Percentiles rank a stretch among this genome's conserved stretches.
These are phyloP conservation scores for Abscondita cerata DNA, from an alignment of 2,888 invertebrate genomes.

Conservation along the genomic window DNA sequence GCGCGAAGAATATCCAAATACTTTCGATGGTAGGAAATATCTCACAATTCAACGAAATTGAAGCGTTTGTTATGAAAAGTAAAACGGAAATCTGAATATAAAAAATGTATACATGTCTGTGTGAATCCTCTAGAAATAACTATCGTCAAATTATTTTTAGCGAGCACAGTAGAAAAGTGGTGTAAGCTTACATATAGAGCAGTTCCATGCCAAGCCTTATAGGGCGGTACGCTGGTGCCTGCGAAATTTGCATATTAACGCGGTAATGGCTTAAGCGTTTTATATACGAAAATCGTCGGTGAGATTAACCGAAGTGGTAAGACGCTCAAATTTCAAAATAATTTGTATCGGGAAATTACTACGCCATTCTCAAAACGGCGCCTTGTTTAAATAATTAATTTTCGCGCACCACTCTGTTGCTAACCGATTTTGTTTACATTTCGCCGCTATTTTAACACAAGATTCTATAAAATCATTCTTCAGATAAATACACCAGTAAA, in stretches of 20 bases:
- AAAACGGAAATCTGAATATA: constrained; percentile 55
- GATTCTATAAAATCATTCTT: neutral
- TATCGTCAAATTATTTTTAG: constrained; percentile 58
- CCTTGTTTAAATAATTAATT: constrained; percentile 18
- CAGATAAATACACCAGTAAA: too few relatives aligned
- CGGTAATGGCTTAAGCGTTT: constrained; percentile 39
- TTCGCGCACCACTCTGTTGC: constrained; percentile 25
- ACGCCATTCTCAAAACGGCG: constrained; percentile 17
- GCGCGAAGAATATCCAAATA: too few relatives aligned
- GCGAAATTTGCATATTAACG: constrained; percentile 49
- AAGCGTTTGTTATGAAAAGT: constrained; percentile 35
- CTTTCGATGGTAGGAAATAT: too few relatives aligned
- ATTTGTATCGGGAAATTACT: neutral
- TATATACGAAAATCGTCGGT: constrained; percentile 24
- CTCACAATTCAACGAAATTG: too few relatives aligned
- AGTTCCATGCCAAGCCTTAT: constrained; percentile 60
- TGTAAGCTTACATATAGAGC: constrained; percentile 60
- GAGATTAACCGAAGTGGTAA: constrained; percentile 7
- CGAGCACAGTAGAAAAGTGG: constrained; percentile 58
- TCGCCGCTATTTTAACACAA: neutral
- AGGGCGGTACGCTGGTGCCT: constrained; percentile 57
- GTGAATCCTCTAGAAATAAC: constrained; percentile 58
- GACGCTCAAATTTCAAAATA: constrained; percentile 18
- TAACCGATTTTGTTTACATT: constrained; percentile 48
- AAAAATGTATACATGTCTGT: constrained; percentile 47